phyloP scores from a whole-genome alignment of 2,888 invertebrate species.

The Desoria tigrina region DNA sequence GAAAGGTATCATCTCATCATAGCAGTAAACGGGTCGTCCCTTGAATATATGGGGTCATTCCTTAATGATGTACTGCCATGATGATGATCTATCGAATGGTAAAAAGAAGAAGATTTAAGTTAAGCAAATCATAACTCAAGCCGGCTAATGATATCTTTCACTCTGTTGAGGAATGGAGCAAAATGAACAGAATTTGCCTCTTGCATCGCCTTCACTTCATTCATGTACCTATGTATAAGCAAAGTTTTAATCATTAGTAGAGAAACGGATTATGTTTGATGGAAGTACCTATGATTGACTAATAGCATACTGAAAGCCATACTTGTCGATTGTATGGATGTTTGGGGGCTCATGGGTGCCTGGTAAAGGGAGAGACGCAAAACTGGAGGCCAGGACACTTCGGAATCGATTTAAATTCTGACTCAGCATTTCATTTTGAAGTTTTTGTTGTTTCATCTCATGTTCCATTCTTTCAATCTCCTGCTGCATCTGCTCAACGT shows the following conservation, averaged over 20 bases:
- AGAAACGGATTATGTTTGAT: too few species aligned
- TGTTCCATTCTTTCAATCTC: conserved; percentile 82
- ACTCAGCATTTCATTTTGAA: conserved; percentile 76
- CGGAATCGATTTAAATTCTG: conserved; percentile 79
- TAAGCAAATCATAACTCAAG: conserved; percentile 63
- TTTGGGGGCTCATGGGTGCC: conserved; percentile 76
- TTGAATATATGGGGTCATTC: conserved; percentile 4
- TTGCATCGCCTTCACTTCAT: conserved; percentile 72
- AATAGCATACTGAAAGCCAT: too few species aligned
- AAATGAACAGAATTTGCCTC: conserved; percentile 56
- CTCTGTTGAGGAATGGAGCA: conserved; percentile 60
- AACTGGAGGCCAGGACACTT: conserved; percentile 69
- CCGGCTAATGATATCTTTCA: conserved; percentile 75
- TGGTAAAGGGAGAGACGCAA: conserved; percentile 70
- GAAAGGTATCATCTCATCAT: conserved; percentile 5
- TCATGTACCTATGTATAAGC: conserved; percentile 66
- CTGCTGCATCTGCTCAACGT: conserved; percentile 88
- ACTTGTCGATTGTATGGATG: conserved; percentile 78
- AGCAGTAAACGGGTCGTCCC: conserved; percentile 10
- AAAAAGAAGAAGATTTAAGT: conserved; percentile 18
- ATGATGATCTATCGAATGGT: conserved; percentile 19
- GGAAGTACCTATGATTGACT: too few species aligned
- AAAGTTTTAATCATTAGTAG: too few species aligned
- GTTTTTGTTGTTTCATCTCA: conserved; percentile 81
- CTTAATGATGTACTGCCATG: conserved; percentile 9